A percentile compares a stretch with the other conserved stretches of the same genome.
phyloP scores from a whole-genome alignment of 2,888 invertebrate species.

The Dicycla oo region DNA sequence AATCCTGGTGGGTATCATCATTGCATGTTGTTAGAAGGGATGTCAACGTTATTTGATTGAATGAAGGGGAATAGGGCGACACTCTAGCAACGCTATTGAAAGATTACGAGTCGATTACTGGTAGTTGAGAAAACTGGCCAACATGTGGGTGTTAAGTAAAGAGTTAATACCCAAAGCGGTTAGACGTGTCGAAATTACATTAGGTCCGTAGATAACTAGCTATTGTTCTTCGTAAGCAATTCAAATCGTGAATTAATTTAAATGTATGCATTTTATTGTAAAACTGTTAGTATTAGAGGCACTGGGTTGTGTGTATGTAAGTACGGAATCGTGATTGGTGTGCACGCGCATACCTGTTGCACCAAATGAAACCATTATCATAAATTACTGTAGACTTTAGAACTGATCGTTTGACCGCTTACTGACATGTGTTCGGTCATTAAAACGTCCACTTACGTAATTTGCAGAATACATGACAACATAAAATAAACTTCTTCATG shows the following conservation, averaged over 20 bases:
- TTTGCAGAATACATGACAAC: neutral
- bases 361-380: slow-evolving; percentile 40
- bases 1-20: neutral
- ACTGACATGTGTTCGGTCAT: slow-evolving; percentile 18
- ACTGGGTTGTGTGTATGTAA: slow-evolving; percentile 23
- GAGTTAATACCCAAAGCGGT: slow-evolving; percentile 6
- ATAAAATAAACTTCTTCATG: neutral
- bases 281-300: slow-evolving; percentile 25
- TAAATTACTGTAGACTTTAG: slow-evolving; percentile 28
- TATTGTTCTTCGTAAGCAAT: slow-evolving; percentile 38
- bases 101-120: slow-evolving; percentile 22
- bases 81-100: neutral
- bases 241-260: slow-evolving; percentile 42
- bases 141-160: neutral
- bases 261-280: slow-evolving; percentile 35
- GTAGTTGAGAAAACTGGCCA: slow-evolving; percentile 5
- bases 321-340: slow-evolving; percentile 43
- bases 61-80: neutral
- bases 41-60: slow-evolving; percentile 3
- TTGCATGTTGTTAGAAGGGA: neutral
- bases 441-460: slow-evolving; percentile 7
- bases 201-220: slow-evolving; percentile 15
- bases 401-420: slow-evolving; percentile 36
- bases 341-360: slow-evolving; percentile 44
- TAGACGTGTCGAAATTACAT: slow-evolving; percentile 35